phyloP scores from a whole-genome alignment of 2,113 vertebrate genomes.

The Chaetura pelagica region DNA sequence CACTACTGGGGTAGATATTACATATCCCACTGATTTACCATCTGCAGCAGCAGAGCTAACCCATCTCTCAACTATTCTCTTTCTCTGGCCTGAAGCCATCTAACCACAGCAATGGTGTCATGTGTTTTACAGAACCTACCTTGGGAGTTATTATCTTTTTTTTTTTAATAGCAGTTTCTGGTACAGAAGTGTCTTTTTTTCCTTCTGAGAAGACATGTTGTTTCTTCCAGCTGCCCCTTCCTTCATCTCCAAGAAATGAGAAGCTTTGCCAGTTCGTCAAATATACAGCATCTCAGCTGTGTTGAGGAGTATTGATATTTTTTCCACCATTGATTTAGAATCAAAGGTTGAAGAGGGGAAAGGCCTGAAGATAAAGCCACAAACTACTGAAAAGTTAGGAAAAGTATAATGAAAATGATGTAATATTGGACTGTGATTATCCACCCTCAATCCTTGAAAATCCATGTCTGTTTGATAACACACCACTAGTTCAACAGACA shows the following conservation, averaged over 20 bases:
- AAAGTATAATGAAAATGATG: background rate
- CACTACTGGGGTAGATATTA: background rate
- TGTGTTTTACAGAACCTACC: background rate
- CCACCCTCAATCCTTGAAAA: background rate
- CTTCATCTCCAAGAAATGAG: background rate
- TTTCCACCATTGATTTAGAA: background rate
- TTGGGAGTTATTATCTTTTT: background rate
- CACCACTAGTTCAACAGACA: background rate
- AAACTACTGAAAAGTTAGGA: background rate
- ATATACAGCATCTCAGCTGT: background rate
- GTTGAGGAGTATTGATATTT: background rate
- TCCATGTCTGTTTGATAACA: background rate
- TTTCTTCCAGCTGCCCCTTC: background rate
- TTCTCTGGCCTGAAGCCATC: background rate
- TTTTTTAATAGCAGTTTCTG: background rate
- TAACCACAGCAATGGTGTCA: background rate
- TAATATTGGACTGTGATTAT: background rate
- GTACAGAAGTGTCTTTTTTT: background rate
- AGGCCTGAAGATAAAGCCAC: background rate
- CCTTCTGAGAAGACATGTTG: background rate
- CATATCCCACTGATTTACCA: background rate
- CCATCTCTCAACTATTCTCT: background rate
- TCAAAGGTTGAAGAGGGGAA: background rate
- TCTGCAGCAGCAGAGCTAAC: background rate
- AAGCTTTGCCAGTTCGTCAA: background rate